Percentiles rank a stretch among this genome's conserved stretches.
Evolutionary conservation across 2,888 invertebrate species (phyloP).

Genomic region (Laspeyria flexula): DNA sequence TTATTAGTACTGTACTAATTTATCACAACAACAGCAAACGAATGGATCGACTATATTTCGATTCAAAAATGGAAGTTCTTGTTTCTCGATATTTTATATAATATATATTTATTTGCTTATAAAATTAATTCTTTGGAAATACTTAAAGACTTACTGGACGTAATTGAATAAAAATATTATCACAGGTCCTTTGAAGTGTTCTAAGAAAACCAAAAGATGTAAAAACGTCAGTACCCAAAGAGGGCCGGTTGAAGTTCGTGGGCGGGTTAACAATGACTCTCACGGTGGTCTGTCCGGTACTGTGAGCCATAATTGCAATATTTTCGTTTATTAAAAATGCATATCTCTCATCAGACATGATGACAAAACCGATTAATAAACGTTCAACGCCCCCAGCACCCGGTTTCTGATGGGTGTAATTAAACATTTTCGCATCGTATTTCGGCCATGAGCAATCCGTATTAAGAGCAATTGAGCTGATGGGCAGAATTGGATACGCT

Average conservation of each 20-base stretch:
- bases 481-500: conserved; percentile 79
- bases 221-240: conserved; percentile 33
- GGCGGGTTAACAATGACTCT: conserved; percentile 24
- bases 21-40: no score
- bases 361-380: conserved; percentile 54
- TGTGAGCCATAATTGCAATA: conserved; percentile 31
- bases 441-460: conserved; percentile 74
- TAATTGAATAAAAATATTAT: conserved; percentile 4
- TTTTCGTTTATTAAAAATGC: conserved; percentile 39
- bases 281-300: conserved; percentile 18
- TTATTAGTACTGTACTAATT: no score
- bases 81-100: conserved; percentile 4
- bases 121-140: no score
- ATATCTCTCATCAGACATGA: conserved; percentile 30
- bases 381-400: conserved; percentile 46
- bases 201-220: conserved; percentile 14
- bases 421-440: conserved; percentile 74
- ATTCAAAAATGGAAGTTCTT: neutral
- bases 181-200: conserved; percentile 7
- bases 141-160: neutral
- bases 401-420: conserved; percentile 57
- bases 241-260: conserved; percentile 17
- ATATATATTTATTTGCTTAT: no score
- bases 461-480: conserved; percentile 81
- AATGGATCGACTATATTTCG: no score